Evolutionary conservation across 2,888 invertebrate species (phyloP), one percentile per base, ranked within the genome.

Genomic region (Cerceris ruficornis): DNA sequence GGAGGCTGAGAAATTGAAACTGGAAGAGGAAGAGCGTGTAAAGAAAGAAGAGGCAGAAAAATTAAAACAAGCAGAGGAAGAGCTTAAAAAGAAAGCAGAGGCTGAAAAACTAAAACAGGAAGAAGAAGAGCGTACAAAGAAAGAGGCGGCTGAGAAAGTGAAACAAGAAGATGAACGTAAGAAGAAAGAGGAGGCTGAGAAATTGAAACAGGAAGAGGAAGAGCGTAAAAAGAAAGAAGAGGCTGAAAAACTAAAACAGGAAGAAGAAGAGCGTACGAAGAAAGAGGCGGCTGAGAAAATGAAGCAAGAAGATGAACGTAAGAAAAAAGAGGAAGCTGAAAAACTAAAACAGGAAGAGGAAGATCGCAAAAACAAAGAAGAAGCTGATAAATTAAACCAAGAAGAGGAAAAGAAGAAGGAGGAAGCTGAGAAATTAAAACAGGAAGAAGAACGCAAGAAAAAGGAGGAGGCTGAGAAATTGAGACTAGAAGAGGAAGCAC

Each of bases 101-200:
- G 75, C 80, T n/a, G 69, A 81, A 52, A 79, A 80, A 62, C 46
- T 73, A 15, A 73, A 76, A 69, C 77, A 79, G 54, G 72, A 78
- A 66, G 74, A 80, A 28, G 75, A 75, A 15, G 76, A 74, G 61
- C 46, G 58, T 41, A 67, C 75, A 61, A 69, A 72, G 67, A 65
- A 80, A 77, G 76, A 84, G 61, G 81, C 83, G 61, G 81, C 72
- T 11, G 82, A 83, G 46, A 81, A 72, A 71, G 72, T 78, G 66
- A 55, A 80, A 75, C 66, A 67, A 64, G 57, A 64, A 42, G 80
- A 75, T 46, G 69, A 75, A 67, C 67, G 68, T 41, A 84, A 75
- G 46, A 71, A 80, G 57, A 62, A 82, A 52, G 69, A 76, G 57
- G 81, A 85, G 61, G 68, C 68, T 15, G 64, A 80, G 57, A 68